Base-by-base conservation (phyloP, 2,113 vertebrate species). In the Trematomus loennbergii region DNA sequence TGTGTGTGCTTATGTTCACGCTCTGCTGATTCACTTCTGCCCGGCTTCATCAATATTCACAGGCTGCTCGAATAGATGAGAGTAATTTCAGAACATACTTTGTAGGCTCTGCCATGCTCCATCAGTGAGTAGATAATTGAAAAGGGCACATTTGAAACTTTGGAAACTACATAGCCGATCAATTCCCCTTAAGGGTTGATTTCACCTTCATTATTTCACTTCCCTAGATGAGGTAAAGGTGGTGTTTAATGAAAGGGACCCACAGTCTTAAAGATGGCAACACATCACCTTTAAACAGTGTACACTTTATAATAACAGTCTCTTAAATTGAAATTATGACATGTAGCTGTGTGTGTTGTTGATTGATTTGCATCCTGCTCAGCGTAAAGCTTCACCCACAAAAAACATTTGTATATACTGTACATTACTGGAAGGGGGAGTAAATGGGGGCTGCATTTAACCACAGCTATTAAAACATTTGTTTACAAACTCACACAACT, bases 31-130 rank as follows among this genome's bases (percentile, higher is more conserved):
- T 86, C 25, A 25, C n/a, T 12, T 25, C 43, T 60, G 33, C 43
- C 7, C 45, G 1, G 50, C 66, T 45, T 72, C 61, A 78, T 87
- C 74, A 67, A 75, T 74, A 78, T 82, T 86, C 83, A 45, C 75
- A 68, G 59, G 74, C 71, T 40, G 64, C 69, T 75, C 40, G 36
- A 40, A 72, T 36, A 43, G 53, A 70, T 57, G 72, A 82, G 65
- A 80, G 55, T 72, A 63, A 58, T 83, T 81, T 65, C 62, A 3
- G 16, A 1, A 13, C 52, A 36, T 40, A 61, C 40, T 75, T 76
- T 62, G 59, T 25, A 57, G 52, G 40, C 68, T 18, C 65, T 9
- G 8, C 40, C 58, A 60, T 12, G 66, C 74, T 76, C 16, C 15
- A 33, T 48, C 45, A n/a, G 36, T 33, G 65, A 72, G 49, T 20